phyloP scores from a whole-genome alignment of 2,888 invertebrate species.

The Ferrisia virgata region DNA sequence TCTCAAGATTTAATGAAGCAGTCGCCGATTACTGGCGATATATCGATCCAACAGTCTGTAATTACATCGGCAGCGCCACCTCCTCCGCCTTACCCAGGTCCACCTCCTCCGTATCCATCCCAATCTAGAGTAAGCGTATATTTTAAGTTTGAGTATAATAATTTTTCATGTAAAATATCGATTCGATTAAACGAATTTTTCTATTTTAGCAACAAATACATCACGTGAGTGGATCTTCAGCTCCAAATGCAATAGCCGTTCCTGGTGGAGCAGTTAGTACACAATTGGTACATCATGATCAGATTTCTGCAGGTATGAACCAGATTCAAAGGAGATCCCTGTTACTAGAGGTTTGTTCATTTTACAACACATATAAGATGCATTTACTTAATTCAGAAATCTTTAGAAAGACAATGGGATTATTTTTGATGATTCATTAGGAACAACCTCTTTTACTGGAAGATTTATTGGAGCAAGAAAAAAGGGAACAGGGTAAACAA shows the following conservation, averaged over 20 bases:
- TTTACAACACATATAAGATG: too few relatives aligned
- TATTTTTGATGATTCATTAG: slow-evolving; percentile 57
- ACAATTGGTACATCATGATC: slow-evolving; percentile 28
- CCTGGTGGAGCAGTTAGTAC: not conserved
- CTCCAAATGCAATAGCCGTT: slow-evolving; percentile 33
- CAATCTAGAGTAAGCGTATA: slow-evolving; percentile 51
- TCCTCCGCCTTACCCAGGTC: slow-evolving; percentile 70
- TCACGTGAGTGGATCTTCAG: not conserved
- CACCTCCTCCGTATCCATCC: slow-evolving; percentile 64
- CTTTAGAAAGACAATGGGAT: not conserved
- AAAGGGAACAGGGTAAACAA: slow-evolving; percentile 78
- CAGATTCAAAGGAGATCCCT: slow-evolving; percentile 61
- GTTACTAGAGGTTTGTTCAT: slow-evolving; percentile 69
- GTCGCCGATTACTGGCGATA: slow-evolving; percentile 29
- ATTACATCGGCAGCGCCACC: slow-evolving; percentile 60
- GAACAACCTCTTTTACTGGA: slow-evolving; percentile 87
- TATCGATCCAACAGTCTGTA: slow-evolving; percentile 54
- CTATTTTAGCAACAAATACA: slow-evolving; percentile 12
- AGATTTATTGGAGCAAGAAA: slow-evolving; percentile 88
- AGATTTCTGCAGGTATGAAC: slow-evolving; percentile 13
- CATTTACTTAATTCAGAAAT: too few relatives aligned
- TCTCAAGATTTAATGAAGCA: slow-evolving; percentile 42
- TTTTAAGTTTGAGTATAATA: not conserved
- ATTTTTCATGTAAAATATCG: not conserved
- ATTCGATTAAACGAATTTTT: not conserved